Evolutionary conservation across 2,888 invertebrate genomes (phyloP).

Genomic region (Marronus borbonicus): DNA sequence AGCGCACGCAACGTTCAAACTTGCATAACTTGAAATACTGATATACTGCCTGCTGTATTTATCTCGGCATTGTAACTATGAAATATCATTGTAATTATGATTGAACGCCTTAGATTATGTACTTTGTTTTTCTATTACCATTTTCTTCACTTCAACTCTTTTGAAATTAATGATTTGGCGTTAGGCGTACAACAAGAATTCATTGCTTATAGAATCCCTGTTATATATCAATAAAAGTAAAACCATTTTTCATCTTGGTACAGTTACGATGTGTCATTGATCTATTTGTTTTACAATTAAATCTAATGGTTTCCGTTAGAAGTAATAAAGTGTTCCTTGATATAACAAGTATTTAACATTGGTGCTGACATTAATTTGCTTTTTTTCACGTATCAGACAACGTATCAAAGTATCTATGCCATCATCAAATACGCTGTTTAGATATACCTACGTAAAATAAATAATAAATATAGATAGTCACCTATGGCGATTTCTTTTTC

Average conservation of each 20-base stretch:
- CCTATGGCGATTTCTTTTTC: neutral
- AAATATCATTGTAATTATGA: slow-evolving; percentile 48
- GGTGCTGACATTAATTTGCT: slow-evolving; percentile 33
- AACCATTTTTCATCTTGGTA: slow-evolving; percentile 36
- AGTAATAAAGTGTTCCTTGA: slow-evolving; percentile 33
- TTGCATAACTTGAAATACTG: neutral
- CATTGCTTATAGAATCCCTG: slow-evolving; percentile 27
- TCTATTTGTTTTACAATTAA: slow-evolving; percentile 46
- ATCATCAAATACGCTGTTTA: neutral
- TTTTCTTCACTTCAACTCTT: slow-evolving; percentile 48
- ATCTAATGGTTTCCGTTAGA: slow-evolving; percentile 45
- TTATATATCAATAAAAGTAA: slow-evolving; percentile 47
- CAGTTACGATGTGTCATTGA: slow-evolving; percentile 44
- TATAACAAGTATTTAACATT: slow-evolving; percentile 36
- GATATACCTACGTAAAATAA: neutral
- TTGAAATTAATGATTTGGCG: slow-evolving; percentile 43
- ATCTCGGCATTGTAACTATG: slow-evolving; percentile 23
- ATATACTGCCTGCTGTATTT: neutral
- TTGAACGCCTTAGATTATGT: slow-evolving; percentile 41
- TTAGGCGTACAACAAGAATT: slow-evolving; percentile 34
- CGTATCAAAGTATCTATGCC: neutral
- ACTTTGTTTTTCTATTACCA: slow-evolving; percentile 30
- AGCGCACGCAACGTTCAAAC: neutral
- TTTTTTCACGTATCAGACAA: slow-evolving; percentile 26
- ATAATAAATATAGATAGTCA: neutral